Evolutionary conservation across 1,140 invertebrate species (phyloP), one percentile per base, ranked within the genome.

Genomic region (Aphidius gifuensis): DNA sequence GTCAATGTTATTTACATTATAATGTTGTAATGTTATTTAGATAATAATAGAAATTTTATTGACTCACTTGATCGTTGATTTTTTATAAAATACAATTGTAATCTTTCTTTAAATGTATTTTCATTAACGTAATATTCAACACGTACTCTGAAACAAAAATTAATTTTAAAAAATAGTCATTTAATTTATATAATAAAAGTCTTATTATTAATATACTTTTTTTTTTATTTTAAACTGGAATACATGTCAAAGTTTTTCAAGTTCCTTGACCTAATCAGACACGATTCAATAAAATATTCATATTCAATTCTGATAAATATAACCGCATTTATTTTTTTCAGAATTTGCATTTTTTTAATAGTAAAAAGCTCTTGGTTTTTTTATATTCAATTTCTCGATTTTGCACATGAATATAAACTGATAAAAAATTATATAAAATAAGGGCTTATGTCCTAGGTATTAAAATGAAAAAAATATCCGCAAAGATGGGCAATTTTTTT

Each of bases 51-150:
- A 44, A 44, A 16, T n/a, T 42, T 11, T 60, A 39, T 51, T 68
- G 80, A 93, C 94, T 95, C 85, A 98, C 96, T 98, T 80, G 96
- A 97, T 83, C 94, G 88, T 85, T 98, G 95, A 83, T 98, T 98
- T 83, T 98, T 98, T 80, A 99, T 95, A 84, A 98, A 98, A 84
- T 98, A 98, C 64, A 97, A 86, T 84, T 98, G 96, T 71, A 99
- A 89, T 80, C 94, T 87, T 85, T 98, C 94, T 85, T 98, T 98
- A 80, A 98, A 91, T 76, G 95, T 97, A 78, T 97, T 97, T 83
- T 99, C 96, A 84, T 98, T 98, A 69, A 97, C 96, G 81, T 98
- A 98, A 82, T 97, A 98, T 82, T 99, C 96, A 70, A 98, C 96
- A 62, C 94, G 92, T 72, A 98, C 96, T 87, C 97, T 98, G 90